Conservation (phyloP, 2,113 vertebrate genomes). For the Neolamprologus hecqui region DNA sequence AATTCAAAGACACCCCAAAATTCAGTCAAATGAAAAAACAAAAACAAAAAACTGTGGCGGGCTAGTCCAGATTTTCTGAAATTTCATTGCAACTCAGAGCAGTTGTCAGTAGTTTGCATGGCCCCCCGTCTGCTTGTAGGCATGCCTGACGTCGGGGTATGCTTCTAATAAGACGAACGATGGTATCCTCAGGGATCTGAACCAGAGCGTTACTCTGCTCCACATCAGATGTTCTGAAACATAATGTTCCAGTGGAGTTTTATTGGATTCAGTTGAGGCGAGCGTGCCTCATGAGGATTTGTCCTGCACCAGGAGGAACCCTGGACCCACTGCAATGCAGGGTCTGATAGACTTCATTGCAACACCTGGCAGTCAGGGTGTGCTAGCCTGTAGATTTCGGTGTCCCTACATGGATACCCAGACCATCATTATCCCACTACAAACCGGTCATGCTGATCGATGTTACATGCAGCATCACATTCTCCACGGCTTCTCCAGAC, state of each 20-base stretch:
- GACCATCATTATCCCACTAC: background rate
- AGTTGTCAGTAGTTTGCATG: background rate
- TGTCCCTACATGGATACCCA: background rate
- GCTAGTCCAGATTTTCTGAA: background rate
- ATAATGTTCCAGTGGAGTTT: background rate
- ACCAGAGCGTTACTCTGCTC: background rate
- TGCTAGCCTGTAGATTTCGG: fast-evolving
- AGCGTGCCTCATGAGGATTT: background rate
- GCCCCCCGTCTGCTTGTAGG: background rate
- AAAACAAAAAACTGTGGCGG: fast-evolving
- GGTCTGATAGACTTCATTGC: fast-evolving
- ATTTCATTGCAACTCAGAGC: background rate
- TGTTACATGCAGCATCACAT: background rate
- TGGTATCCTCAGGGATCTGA: background rate
- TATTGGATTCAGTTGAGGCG: background rate
- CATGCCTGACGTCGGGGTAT: fast-evolving
- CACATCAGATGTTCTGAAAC: background rate
- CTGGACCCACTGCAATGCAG: background rate
- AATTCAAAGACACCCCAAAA: background rate
- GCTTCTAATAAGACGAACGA: background rate
- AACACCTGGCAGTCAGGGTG: background rate
- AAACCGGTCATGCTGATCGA: background rate
- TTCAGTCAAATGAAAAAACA: background rate
- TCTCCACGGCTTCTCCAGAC: background rate
- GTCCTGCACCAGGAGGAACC: background rate